A percentile compares a stretch with the other conserved stretches of the same genome.
Evolutionary conservation across 2,113 vertebrate species (phyloP).

Genomic region (Siniperca knerii): DNA sequence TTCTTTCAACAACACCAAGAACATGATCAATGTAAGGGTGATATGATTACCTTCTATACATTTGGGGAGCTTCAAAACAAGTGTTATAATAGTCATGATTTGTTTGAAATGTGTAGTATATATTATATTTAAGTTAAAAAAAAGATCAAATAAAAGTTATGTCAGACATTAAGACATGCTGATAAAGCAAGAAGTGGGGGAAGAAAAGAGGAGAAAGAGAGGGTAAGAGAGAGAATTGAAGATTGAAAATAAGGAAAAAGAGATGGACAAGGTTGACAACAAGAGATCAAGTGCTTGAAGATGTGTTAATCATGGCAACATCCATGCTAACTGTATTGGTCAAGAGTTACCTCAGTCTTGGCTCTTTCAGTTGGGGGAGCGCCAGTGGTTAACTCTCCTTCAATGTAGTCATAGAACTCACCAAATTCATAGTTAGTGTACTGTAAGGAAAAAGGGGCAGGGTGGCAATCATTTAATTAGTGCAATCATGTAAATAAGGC

Average conservation of each 20-base stretch:
- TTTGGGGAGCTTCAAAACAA: not conserved
- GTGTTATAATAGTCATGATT: too few relatives aligned
- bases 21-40: not conserved
- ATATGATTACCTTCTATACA: not conserved
- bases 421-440: slow-evolving; percentile 92
- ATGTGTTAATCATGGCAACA: slow-evolving; percentile 15
- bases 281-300: not conserved
- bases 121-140: not conserved
- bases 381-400: slow-evolving; percentile 89
- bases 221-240: not conserved
- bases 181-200: not conserved
- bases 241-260: not conserved
- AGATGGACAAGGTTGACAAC: not conserved
- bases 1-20: not conserved
- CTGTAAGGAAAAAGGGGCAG: slow-evolving; percentile 85
- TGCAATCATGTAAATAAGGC: slow-evolving; percentile 65
- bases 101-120: not conserved
- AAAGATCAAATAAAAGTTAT: not conserved
- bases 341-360: slow-evolving; percentile 89
- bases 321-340: slow-evolving; percentile 31
- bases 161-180: not conserved
- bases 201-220: not conserved
- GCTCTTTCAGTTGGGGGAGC: slow-evolving; percentile 86
- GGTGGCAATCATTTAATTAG: slow-evolving; percentile 78
- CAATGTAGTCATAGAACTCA: slow-evolving; percentile 93